Evolutionary conservation across 2,888 invertebrate genomes (phyloP).

Genomic region (Lasioglossum figueresi): DNA sequence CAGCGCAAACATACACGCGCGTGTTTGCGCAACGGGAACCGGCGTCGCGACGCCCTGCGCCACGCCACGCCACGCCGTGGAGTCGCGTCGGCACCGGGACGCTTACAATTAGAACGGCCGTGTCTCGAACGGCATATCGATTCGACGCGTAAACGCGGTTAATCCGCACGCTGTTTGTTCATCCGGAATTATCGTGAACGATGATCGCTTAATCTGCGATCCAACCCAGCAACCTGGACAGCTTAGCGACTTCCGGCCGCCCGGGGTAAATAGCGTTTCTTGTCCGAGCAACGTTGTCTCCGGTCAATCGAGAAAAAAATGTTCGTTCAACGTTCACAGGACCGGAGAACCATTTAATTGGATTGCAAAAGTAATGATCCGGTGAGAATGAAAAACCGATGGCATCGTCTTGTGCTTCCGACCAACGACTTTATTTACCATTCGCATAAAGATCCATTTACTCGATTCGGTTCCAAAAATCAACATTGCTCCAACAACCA

Average conservation of each 20-base stretch:
- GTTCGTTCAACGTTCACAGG: not conserved
- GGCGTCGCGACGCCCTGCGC: not conserved
- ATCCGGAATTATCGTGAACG: not conserved
- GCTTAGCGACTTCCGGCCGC: not conserved
- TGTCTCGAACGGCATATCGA: constrained; percentile 35
- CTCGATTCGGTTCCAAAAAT: not conserved
- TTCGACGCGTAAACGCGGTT: constrained; percentile 46
- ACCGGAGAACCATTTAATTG: too few species aligned
- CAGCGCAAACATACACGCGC: constrained; percentile 42
- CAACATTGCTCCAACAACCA: not conserved
- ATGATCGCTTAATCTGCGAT: constrained; percentile 3
- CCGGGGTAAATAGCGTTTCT: not conserved
- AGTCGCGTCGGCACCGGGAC: constrained; percentile 1
- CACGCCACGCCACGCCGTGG: not conserved
- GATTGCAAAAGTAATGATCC: not conserved
- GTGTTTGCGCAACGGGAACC: constrained; percentile 48
- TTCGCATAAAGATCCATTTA: not conserved
- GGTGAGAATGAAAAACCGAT: not conserved
- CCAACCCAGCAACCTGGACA: not conserved
- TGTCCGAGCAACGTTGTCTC: not conserved
- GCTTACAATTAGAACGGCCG: constrained; percentile 3
- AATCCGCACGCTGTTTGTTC: constrained; percentile 42
- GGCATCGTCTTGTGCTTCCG: not conserved
- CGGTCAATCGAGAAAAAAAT: not conserved
- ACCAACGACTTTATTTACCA: not conserved